phyloP scores from a whole-genome alignment of 2,797 vertebrate genomes.

The Thamnophis elegans region DNA sequence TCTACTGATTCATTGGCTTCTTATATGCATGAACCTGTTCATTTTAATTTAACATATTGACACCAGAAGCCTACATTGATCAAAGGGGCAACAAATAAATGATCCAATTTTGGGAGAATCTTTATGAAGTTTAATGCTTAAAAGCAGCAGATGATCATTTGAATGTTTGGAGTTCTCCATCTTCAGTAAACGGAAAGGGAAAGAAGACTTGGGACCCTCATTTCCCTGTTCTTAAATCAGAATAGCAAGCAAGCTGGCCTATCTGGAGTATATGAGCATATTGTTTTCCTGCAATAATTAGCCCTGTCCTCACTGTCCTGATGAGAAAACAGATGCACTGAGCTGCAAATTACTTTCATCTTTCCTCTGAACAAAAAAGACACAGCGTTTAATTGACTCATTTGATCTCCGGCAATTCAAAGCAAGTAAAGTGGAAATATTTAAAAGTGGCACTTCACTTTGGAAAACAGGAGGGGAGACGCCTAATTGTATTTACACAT shows the following conservation, averaged over 20 bases:
- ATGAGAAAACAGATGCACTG: constrained; percentile 82
- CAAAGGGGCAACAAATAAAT: neutral
- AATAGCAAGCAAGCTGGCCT: constrained; percentile 78
- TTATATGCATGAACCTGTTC: neutral
- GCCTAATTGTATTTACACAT: neutral
- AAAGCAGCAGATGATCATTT: constrained; percentile 59
- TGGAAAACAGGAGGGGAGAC: constrained; percentile 26
- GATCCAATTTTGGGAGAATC: constrained; percentile 21
- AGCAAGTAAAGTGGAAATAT: constrained; percentile 72
- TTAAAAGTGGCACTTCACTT: constrained; percentile 62
- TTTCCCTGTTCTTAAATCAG: constrained; percentile 64
- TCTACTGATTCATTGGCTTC: neutral
- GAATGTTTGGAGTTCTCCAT: constrained; percentile 30
- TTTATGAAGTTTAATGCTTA: constrained; percentile 49
- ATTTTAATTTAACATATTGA: neutral
- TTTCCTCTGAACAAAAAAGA: constrained; percentile 76
- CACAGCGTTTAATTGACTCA: constrained; percentile 85
- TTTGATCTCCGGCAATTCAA: constrained; percentile 85
- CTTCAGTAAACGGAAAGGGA: neutral
- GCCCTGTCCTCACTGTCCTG: constrained; percentile 74
- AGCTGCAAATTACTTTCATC: constrained; percentile 89
- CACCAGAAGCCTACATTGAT: neutral
- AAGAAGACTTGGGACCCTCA: constrained; percentile 50
- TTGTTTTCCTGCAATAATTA: constrained; percentile 82
- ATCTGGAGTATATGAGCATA: constrained; percentile 76